These are phyloP conservation scores for Heliconius charithonia DNA, from an alignment of 2,888 invertebrate species.

Conservation along the genomic window DNA sequence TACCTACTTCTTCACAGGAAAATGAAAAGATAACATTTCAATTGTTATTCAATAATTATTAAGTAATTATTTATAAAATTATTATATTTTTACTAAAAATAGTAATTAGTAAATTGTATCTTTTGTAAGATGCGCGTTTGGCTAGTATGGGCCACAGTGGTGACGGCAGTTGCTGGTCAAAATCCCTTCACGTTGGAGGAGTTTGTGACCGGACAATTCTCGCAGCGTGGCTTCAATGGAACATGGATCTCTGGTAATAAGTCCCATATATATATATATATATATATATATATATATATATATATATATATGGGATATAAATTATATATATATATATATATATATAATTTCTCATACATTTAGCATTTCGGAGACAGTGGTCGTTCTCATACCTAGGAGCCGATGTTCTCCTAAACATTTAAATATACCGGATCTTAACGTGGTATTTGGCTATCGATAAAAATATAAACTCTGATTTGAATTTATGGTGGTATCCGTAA, in stretches of 20 bases:
- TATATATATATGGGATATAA: no score
- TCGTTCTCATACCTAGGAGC: no score
- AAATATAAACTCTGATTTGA: no score
- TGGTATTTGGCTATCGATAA: no score
- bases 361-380: not conserved
- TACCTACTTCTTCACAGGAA: no score
- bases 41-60: no score
- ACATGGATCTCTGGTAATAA: slow-evolving; percentile 86
- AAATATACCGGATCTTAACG: no score
- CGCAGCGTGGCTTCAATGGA: slow-evolving; percentile 82
- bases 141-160: slow-evolving; percentile 57
- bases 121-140: slow-evolving; percentile 55
- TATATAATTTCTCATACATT: not conserved
- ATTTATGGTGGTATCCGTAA: no score
- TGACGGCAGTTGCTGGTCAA: slow-evolving; percentile 61
- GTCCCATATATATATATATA: no score
- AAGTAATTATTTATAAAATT: not conserved
- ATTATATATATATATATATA: no score
- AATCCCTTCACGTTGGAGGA: slow-evolving; percentile 75
- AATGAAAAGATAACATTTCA: not conserved
- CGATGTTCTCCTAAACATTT: no score
- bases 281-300: no score
- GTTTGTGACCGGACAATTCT: slow-evolving; percentile 66
- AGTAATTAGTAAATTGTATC: not conserved
- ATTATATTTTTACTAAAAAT: not conserved